Conservation (phyloP, 2,888 invertebrate species). For the Serripes groenlandicus region DNA sequence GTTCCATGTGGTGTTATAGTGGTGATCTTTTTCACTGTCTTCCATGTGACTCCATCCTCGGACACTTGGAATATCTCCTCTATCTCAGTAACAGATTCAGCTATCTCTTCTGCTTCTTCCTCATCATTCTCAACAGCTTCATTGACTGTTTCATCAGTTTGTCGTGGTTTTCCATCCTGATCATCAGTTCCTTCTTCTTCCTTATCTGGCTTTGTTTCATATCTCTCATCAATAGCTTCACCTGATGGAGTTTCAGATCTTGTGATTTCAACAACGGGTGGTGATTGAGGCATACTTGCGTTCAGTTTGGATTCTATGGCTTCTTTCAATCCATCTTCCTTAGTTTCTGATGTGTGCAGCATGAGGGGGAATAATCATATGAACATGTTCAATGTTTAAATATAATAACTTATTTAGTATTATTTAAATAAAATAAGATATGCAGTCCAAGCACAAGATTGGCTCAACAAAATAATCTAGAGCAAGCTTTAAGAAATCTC, state of each 20-base stretch:
- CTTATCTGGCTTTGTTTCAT: slow-evolving; percentile 5
- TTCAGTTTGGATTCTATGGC: slow-evolving; percentile 30
- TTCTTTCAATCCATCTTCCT: slow-evolving; percentile 43
- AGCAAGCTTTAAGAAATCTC: too few relatives aligned
- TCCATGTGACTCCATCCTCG: slow-evolving; percentile 80
- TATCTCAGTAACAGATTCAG: slow-evolving; percentile 75
- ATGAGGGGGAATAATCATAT: slow-evolving; percentile 23
- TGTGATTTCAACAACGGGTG: slow-evolving; percentile 38
- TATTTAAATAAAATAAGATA: neutral
- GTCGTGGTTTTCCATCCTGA: slow-evolving; percentile 4
- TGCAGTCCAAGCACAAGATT: neutral
- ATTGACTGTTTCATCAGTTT: neutral
- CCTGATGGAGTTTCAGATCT: slow-evolving; percentile 42
- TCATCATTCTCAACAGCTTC: slow-evolving; percentile 29
- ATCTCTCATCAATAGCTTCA: slow-evolving; percentile 39
- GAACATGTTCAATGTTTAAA: slow-evolving; percentile 45
- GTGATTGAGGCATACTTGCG: slow-evolving; percentile 4
- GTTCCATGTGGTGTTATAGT: slow-evolving; percentile 79
- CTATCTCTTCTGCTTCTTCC: slow-evolving; percentile 61
- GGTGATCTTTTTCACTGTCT: slow-evolving; percentile 81
- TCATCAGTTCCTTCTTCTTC: neutral
- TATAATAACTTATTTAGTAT: neutral
- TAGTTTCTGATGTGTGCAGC: slow-evolving; percentile 43
- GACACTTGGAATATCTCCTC: slow-evolving; percentile 80
- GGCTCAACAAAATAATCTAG: too few relatives aligned